These are phyloP conservation scores for Leptinotarsa haldemani DNA, from an alignment of 2,888 invertebrate genomes.

Conservation along the genomic window DNA sequence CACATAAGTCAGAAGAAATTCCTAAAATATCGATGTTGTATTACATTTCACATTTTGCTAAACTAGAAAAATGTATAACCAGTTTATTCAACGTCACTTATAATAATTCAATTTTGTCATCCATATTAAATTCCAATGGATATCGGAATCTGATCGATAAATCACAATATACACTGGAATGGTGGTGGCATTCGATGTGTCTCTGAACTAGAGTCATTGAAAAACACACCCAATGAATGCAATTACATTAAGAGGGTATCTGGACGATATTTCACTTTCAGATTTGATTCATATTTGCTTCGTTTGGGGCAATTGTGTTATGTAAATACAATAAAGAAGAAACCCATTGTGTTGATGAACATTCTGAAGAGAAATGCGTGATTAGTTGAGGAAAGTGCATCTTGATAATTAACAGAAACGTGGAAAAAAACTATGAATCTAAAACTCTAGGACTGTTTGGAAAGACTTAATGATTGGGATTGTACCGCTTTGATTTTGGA, in stretches of 20 bases:
- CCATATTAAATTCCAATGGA: slow-evolving; percentile 50
- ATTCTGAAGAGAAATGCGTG: too few relatives aligned
- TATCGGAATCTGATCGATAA: slow-evolving; percentile 47
- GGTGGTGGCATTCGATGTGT: slow-evolving; percentile 27
- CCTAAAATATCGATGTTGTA: background rate
- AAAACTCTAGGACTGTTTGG: too few relatives aligned
- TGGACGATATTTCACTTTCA: slow-evolving; percentile 46
- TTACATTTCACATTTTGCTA: background rate
- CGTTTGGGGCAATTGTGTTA: too few relatives aligned
- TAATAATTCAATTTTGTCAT: slow-evolving; percentile 36
- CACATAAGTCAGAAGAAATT: background rate
- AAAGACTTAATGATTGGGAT: too few relatives aligned
- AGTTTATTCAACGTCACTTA: slow-evolving; percentile 10
- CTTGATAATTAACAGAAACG: too few relatives aligned
- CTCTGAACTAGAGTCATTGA: slow-evolving; percentile 12
- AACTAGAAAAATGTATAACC: slow-evolving; percentile 2
- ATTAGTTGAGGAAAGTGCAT: too few relatives aligned
- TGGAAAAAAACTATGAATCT: too few relatives aligned
- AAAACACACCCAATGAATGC: slow-evolving; percentile 23
- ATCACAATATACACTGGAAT: slow-evolving; percentile 40
- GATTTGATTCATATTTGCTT: slow-evolving; percentile 39
- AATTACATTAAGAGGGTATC: slow-evolving; percentile 49
- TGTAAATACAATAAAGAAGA: too few relatives aligned
- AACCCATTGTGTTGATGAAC: too few relatives aligned
- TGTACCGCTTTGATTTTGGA: too few relatives aligned